These are phyloP conservation scores for Brachylomia viminalis DNA, from an alignment of 2,888 invertebrate genomes.

Conservation along the genomic window DNA sequence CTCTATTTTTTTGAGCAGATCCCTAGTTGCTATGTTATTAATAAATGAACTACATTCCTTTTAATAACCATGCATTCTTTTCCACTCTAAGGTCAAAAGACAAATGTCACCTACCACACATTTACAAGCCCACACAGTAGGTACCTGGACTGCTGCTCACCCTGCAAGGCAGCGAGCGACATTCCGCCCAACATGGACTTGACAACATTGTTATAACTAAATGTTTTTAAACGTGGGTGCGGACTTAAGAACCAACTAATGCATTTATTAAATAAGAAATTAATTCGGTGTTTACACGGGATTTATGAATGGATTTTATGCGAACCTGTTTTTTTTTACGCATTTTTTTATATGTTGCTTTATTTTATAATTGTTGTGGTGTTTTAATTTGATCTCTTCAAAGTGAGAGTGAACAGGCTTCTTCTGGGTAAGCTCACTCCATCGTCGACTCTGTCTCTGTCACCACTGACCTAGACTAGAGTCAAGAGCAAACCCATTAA, in stretches of 20 bases:
- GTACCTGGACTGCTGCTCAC: constrained; percentile 56
- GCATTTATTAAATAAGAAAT: constrained; percentile 1
- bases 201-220: constrained; percentile 56
- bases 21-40: not conserved
- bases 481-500: too few relatives aligned
- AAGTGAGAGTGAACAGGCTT: too few relatives aligned
- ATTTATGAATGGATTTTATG: not conserved
- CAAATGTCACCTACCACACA: constrained; percentile 13
- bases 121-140: constrained; percentile 48
- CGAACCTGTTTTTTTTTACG: not conserved
- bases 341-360: not conserved
- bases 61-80: not conserved
- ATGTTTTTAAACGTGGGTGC: constrained; percentile 59
- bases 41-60: not conserved
- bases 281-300: not conserved
- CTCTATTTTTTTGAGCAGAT: not conserved
- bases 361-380: too few relatives aligned
- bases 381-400: not conserved
- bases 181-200: constrained; percentile 58
- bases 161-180: constrained; percentile 59
- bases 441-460: too few relatives aligned
- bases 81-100: constrained; percentile 29
- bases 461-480: too few relatives aligned
- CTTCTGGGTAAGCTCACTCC: too few relatives aligned
- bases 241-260: constrained; percentile 31